These are phyloP conservation scores for Etia nguti DNA, from an alignment of 2,113 vertebrate genomes.

Conservation along the genomic window DNA sequence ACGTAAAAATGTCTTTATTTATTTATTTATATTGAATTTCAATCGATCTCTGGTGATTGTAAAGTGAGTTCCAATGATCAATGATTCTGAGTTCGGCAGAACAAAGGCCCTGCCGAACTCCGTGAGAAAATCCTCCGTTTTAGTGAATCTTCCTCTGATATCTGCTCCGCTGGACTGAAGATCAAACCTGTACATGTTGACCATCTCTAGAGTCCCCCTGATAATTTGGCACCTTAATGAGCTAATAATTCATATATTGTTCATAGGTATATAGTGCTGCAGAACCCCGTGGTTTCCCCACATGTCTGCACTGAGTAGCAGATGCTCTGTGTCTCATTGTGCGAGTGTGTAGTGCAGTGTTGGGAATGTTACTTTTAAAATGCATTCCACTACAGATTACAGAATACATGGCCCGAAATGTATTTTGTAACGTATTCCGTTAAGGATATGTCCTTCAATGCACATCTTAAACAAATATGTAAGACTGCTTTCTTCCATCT, in stretches of 20 bases:
- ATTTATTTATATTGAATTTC: neutral
- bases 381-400: neutral
- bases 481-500: too few species aligned
- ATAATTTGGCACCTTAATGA: neutral
- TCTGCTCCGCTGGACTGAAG: neutral
- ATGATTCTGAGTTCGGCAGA: neutral
- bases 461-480: too few species aligned
- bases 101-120: neutral
- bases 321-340: neutral
- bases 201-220: neutral
- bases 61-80: neutral
- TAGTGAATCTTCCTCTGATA: neutral
- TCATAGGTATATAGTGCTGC: neutral
- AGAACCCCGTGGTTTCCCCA: neutral
- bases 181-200: neutral
- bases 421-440: too few species aligned
- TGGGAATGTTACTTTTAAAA: too few species aligned
- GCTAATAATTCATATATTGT: neutral
- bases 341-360: neutral
- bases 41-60: neutral
- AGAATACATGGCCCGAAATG: too few species aligned
- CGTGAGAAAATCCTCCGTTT: neutral
- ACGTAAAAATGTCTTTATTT: neutral
- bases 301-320: neutral
- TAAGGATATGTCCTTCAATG: too few species aligned